A percentile compares a stretch with the other conserved stretches of the same genome.
These are phyloP conservation scores for Psophia crepitans DNA, from an alignment of 2,113 vertebrate species.

Conservation along the genomic window DNA sequence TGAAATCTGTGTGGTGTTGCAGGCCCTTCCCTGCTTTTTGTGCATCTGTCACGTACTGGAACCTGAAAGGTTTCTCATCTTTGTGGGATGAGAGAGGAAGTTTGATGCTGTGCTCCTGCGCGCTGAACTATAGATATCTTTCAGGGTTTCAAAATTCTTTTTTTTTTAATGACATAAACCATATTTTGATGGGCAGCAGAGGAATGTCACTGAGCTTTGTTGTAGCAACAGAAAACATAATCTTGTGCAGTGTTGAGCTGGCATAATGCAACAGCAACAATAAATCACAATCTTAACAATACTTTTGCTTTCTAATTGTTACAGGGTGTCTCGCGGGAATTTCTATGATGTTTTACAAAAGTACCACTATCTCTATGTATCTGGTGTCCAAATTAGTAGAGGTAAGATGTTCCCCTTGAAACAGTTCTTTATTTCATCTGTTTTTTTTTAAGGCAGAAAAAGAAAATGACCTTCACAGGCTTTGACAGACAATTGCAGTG, in stretches of 20 bases:
- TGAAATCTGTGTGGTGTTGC: not conserved
- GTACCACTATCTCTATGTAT: constrained; percentile 98
- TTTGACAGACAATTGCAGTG: not conserved
- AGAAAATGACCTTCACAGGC: not conserved
- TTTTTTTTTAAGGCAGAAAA: not conserved
- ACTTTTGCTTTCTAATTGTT: constrained; percentile 40
- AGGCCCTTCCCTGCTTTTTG: not conserved
- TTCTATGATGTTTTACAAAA: constrained; percentile 99
- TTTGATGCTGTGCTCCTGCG: not conserved
- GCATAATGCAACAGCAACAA: not conserved
- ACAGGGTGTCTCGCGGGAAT: constrained; percentile 92
- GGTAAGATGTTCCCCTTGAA: constrained; percentile 74
- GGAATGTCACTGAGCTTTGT: not conserved
- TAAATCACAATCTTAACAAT: not conserved
- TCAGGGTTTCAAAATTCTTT: not conserved
- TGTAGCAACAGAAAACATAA: not conserved
- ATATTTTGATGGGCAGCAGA: not conserved
- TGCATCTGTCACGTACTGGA: rapidly evolving
- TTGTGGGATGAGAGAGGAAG: not conserved
- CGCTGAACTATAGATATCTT: not conserved
- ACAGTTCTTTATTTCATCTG: not conserved
- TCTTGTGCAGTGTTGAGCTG: not conserved
- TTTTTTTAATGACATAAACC: not conserved
- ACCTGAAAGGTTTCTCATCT: not conserved
- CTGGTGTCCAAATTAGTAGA: constrained; percentile 96